These are phyloP conservation scores for Theodoxus fluviatilis DNA, from an alignment of 2,888 invertebrate species.

Conservation along the genomic window DNA sequence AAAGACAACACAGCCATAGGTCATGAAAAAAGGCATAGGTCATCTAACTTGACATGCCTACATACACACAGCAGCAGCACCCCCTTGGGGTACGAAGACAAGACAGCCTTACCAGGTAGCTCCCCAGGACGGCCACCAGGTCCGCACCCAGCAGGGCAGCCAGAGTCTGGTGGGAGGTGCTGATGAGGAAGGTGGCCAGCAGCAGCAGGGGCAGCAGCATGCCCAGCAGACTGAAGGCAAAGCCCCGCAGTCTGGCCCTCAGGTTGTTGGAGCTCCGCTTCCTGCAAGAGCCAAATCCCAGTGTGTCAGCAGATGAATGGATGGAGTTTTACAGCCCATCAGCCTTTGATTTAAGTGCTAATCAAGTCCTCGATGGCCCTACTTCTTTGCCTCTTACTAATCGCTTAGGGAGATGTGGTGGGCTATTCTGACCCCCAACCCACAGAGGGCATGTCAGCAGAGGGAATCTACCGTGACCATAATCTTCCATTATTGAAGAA, in stretches of 20 bases:
- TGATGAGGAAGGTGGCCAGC: constrained; percentile 61
- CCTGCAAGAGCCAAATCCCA: constrained; percentile 31
- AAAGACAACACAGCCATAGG: no score
- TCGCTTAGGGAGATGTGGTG: no score
- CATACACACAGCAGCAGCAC: not conserved
- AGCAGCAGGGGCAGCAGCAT: constrained; percentile 57
- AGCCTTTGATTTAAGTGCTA: no score
- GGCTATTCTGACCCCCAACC: no score
- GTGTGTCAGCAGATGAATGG: no score
- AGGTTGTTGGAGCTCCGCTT: constrained; percentile 50
- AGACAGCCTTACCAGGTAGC: constrained; percentile 54
- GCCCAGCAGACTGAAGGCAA: constrained; percentile 61
- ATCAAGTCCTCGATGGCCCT: not conserved
- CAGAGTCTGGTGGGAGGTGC: constrained; percentile 55
- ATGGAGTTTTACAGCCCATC: no score
- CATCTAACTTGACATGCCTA: not conserved
- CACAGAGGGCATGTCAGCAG: no score
- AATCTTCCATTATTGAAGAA: no score
- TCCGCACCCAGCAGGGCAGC: constrained; percentile 51
- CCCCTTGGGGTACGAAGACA: not conserved
- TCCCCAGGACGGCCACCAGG: constrained; percentile 46
- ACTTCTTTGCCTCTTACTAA: no score
- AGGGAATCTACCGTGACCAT: no score
- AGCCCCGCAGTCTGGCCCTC: constrained; percentile 58
- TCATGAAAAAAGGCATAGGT: no score